Percentiles rank a stretch among this genome's conserved stretches.
These are phyloP conservation scores for Ageneiosus marmoratus DNA, from an alignment of 2,113 vertebrate genomes.

Conservation along the genomic window DNA sequence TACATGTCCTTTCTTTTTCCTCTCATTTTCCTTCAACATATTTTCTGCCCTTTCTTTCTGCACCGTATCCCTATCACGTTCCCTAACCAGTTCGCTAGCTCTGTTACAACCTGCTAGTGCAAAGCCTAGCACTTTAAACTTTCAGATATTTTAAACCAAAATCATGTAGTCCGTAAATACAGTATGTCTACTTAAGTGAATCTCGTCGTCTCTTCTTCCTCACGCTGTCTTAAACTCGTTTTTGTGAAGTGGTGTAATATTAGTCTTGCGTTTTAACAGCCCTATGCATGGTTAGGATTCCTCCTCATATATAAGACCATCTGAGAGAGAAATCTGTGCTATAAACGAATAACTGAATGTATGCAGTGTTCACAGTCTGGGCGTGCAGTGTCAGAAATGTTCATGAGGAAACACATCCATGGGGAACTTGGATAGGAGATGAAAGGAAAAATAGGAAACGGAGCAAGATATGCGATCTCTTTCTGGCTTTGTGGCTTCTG, in stretches of 20 bases:
- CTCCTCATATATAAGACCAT: not conserved
- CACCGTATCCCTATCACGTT: not conserved
- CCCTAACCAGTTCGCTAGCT: no score
- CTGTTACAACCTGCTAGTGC: no score
- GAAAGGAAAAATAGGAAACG: not conserved
- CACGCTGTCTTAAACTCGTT: no score
- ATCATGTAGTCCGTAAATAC: no score
- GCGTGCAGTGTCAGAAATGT: not conserved
- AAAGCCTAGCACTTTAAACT: no score
- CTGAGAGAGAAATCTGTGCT: not conserved
- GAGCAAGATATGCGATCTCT: conserved; percentile 12
- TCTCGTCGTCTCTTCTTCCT: no score
- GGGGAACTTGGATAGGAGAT: not conserved
- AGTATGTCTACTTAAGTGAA: no score
- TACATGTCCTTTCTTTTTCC: not conserved
- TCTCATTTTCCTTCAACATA: not conserved
- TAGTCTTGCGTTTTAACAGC: no score
- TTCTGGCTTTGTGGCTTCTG: conserved; percentile 27
- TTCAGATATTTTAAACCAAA: no score
- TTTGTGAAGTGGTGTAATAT: no score
- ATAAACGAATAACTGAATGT: not conserved
- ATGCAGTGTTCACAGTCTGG: not conserved
- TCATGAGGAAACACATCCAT: not conserved
- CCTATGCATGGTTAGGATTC: not conserved
- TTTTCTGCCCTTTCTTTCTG: not conserved